phyloP scores from a whole-genome alignment of 2,888 invertebrate genomes.

The Phania funesta region DNA sequence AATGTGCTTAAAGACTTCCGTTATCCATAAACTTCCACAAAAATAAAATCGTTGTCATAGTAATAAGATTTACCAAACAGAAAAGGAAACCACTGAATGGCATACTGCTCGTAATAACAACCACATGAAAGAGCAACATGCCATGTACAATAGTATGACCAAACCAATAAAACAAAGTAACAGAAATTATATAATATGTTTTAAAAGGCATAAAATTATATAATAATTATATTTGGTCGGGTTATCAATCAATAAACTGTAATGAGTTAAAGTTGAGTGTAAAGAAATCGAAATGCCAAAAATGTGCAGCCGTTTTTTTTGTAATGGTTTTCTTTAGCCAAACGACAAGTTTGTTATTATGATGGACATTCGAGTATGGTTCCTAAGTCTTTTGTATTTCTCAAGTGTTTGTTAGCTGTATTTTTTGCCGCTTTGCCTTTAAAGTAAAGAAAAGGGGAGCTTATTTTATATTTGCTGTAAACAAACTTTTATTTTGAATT shows the following conservation, averaged over 20 bases:
- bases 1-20: conserved; percentile 36
- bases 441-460: too few relatives aligned
- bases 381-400: conserved; percentile 37
- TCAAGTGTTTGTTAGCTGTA: too few relatives aligned
- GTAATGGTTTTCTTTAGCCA: not conserved
- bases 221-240: conserved; percentile 16
- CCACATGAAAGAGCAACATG: not conserved
- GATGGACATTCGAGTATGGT: conserved; percentile 11
- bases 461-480: too few relatives aligned
- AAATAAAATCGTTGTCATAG: not conserved
- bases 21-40: not conserved
- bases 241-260: conserved; percentile 36
- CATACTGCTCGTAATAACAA: not conserved
- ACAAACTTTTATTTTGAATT: too few relatives aligned
- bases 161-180: not conserved
- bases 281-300: not conserved
- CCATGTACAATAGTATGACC: not conserved
- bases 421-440: too few relatives aligned
- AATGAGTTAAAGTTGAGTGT: conserved; percentile 17
- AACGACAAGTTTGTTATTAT: not conserved
- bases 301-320: not conserved
- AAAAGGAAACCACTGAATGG: conserved; percentile 12
- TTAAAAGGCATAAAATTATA: conserved; percentile 2
- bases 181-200: conserved; percentile 22
- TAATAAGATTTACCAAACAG: not conserved